Evolutionary conservation across 1,140 invertebrate genomes (phyloP).

Genomic region (Megathymus violae): DNA sequence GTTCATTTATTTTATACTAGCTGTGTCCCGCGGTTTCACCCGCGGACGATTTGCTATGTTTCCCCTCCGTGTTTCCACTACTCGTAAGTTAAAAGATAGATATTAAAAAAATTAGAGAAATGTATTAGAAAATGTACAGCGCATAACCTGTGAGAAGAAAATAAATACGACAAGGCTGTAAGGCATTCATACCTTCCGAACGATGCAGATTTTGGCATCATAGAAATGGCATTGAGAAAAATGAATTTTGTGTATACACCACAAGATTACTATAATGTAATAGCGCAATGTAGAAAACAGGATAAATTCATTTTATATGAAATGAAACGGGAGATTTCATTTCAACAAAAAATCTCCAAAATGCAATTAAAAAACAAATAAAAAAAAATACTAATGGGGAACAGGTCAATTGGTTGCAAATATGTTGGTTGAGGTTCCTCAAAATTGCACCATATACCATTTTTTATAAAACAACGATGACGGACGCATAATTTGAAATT

Average conservation of each 20-base stretch:
- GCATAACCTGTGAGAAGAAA: not conserved
- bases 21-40: no score
- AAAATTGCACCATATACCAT: not conserved
- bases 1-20: conserved; percentile 19
- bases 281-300: no score
- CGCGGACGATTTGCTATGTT: conserved; percentile 18
- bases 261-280: not conserved
- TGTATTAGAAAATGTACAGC: no score
- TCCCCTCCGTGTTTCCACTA: conserved; percentile 5
- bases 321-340: no score
- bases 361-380: no score
- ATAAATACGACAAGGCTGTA: not conserved
- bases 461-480: not conserved
- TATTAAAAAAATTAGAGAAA: not conserved
- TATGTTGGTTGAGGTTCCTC: no score
- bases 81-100: conserved; percentile 6
- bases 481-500: no score
- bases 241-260: not conserved
- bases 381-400: not conserved
- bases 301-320: no score
- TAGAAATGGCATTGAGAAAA: conserved; percentile 1
- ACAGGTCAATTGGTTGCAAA: no score
- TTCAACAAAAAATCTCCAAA: no score
- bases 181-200: conserved; percentile 4
- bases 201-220: not conserved